Conservation (phyloP, 1,140 invertebrate genomes). For the Agrypnia vestita region DNA sequence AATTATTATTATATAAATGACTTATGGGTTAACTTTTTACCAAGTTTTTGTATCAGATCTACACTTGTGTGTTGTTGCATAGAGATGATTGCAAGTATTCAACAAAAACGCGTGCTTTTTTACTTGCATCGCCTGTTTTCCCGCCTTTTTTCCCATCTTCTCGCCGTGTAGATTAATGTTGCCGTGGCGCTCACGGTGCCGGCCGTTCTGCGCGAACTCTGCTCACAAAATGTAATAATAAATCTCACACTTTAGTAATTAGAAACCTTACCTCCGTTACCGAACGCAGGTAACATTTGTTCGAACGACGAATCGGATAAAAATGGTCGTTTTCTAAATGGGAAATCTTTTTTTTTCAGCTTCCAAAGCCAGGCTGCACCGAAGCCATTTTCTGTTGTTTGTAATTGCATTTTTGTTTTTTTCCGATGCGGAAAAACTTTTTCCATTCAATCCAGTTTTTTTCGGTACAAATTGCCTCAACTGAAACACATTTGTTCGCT, state of each 20-base stretch:
- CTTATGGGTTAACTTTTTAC: too few relatives aligned
- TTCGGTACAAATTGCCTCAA: constrained; percentile 22
- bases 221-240: constrained; percentile 34
- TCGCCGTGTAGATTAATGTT: not conserved
- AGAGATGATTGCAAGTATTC: not conserved
- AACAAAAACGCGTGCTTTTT: not conserved
- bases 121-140: not conserved
- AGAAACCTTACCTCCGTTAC: constrained; percentile 23
- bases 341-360: constrained; percentile 34
- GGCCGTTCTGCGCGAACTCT: constrained; percentile 7
- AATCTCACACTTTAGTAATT: constrained; percentile 47
- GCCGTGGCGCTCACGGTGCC: not conserved
- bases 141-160: not conserved
- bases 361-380: constrained; percentile 14
- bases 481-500: constrained; percentile 10
- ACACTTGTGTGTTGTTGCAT: not conserved
- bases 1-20: too few relatives aligned
- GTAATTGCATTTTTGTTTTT: constrained; percentile 39
- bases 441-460: constrained; percentile 12
- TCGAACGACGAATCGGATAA: constrained; percentile 34
- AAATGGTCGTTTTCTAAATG: constrained; percentile 38
- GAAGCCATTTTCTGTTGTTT: constrained; percentile 22
- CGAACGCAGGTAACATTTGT: constrained; percentile 32
- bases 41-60: not conserved
- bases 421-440: constrained; percentile 23